Percentiles rank a stretch among this genome's conserved stretches.
Conservation (phyloP, 2,113 vertebrate genomes). For the Rhinoderma darwinii region DNA sequence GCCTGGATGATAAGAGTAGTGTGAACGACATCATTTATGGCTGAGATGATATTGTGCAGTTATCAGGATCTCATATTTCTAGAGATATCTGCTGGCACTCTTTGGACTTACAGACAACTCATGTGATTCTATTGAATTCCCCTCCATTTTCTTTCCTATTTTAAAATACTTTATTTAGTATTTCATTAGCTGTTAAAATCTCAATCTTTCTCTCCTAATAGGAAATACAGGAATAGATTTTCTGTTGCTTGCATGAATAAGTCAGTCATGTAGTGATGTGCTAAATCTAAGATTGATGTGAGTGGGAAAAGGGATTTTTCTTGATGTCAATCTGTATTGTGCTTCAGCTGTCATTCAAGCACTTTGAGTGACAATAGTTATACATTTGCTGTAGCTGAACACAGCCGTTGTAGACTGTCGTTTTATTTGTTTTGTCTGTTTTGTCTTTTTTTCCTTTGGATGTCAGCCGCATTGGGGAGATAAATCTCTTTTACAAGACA, state of each 20-base stretch:
- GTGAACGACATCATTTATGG: not conserved
- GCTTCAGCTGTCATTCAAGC: constrained; percentile 51
- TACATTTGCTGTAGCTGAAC: constrained; percentile 43
- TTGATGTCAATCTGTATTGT: constrained; percentile 56
- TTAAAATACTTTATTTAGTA: constrained; percentile 36
- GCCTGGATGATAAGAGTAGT: not conserved
- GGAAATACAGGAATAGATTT: constrained; percentile 59
- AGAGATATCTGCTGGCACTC: not conserved
- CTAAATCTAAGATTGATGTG: constrained; percentile 57
- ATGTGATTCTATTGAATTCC: not conserved
- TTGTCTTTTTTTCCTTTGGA: constrained; percentile 48
- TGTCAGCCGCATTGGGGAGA: constrained; percentile 49
- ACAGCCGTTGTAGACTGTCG: constrained; percentile 17
- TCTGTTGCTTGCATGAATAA: constrained; percentile 52
- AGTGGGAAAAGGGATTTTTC: constrained; percentile 58
- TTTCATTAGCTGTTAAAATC: constrained; percentile 52
- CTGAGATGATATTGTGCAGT: not conserved
- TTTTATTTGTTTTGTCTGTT: constrained; percentile 59
- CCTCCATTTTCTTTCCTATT: constrained; percentile 29
- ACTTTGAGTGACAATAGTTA: constrained; percentile 50
- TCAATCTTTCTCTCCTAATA: constrained; percentile 55
- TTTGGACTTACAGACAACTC: not conserved
- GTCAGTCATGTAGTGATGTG: constrained; percentile 56
- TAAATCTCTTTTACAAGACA: constrained; percentile 53
- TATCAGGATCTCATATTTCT: not conserved